These are phyloP conservation scores for Ectemnius cavifrons DNA, from an alignment of 2,888 invertebrate species.

Conservation along the genomic window DNA sequence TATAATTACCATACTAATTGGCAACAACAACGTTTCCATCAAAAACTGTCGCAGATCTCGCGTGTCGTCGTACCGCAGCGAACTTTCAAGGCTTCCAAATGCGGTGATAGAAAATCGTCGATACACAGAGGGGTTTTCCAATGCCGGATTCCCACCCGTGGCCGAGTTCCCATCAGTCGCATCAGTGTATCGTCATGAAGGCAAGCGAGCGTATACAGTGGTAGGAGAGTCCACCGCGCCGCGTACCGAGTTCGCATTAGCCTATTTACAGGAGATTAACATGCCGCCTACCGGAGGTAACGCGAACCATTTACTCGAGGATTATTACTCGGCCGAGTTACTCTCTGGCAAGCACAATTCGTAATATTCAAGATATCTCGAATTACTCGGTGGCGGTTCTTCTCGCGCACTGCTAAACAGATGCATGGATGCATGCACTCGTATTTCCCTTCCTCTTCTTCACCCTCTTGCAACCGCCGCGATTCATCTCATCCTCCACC, in stretches of 20 bases:
- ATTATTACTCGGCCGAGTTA: conserved; percentile 21
- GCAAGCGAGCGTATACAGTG: background rate
- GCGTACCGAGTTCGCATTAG: conserved; percentile 12
- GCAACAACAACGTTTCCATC: too few species aligned
- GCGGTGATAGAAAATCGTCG: too few species aligned
- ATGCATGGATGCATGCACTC: conserved; percentile 26
- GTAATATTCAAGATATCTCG: conserved; percentile 32
- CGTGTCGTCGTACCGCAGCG: too few species aligned
- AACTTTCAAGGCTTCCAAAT: too few species aligned
- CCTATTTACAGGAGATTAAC: conserved; percentile 6
- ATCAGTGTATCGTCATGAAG: too few species aligned
- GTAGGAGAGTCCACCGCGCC: too few species aligned
- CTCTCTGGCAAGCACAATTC: conserved; percentile 24
- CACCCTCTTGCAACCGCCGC: background rate
- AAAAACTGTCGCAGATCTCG: too few species aligned
- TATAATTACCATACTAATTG: too few species aligned
- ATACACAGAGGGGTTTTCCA: too few species aligned
- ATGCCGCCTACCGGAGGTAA: conserved; percentile 7
- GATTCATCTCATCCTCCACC: background rate
- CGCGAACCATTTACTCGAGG: background rate
- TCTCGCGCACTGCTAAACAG: conserved; percentile 36
- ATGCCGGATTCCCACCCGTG: too few species aligned
- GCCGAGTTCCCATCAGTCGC: too few species aligned
- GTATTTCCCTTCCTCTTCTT: too few species aligned
- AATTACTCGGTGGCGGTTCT: conserved; percentile 34